Base-by-base conservation (phyloP, 2,797 vertebrate species). In the Fringilla coelebs region DNA sequence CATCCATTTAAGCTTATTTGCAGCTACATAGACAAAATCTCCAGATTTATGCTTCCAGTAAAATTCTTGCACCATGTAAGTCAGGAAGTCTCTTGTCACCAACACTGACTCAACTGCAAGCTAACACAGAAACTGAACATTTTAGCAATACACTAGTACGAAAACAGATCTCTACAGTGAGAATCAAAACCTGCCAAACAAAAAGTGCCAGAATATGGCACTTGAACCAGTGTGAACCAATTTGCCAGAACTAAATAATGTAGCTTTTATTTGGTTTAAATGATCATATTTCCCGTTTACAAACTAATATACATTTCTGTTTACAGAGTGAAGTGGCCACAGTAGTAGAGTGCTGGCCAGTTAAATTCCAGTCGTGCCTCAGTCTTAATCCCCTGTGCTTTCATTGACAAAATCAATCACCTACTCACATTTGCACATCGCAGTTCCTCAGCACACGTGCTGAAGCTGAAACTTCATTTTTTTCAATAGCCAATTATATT, bases 81-180 rank as follows among this genome's bases (percentile, higher is more conserved):
- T 90, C 71, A 80, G 81, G 74, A 93, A 92, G 79, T 21, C 65
- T 93, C 90, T 31, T 91, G 75, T 65, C 70, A 92, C 62, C 71
- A 87, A 71, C 63, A 79, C 36, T 63, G 71, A 93, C 46, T 88
- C 79, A 77, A 58, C 41, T 68, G 51, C 75, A 71, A 73, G 46
- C 63, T 77, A 91, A 85, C 70, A 75, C 9, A 80, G 71, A 74
- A 92, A 58, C 32, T 3, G 58, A 89, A 83, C 54, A 22, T 85
- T 88, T 88, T 60, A 80, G 85, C 67, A 94, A 67, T 20, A 74
- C 5, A 40, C 12, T 48, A 75, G 52, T 26, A 82, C 0, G 1
- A 74, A 91, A 89, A 16, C 26, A 66, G 43, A 55, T 28, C 17
- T 67, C 28, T 43, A 72, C 24, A 77, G n/a, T 24, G 17, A 90